Conservation (phyloP, 2,113 vertebrate genomes). For the Sebastes fasciatus region DNA sequence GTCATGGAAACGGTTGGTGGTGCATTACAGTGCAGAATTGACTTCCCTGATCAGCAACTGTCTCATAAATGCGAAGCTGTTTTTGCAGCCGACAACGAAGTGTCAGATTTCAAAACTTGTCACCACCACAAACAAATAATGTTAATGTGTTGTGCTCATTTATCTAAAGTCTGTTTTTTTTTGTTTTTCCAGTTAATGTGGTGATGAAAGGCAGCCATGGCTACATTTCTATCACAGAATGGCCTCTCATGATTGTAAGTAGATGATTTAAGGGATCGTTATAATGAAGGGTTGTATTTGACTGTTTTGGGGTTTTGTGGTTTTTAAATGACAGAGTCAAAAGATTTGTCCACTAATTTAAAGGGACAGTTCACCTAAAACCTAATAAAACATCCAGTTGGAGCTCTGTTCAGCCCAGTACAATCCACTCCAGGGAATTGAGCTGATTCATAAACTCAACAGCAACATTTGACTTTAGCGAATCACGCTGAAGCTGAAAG, state of each 20-base stretch:
- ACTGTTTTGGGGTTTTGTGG: not conserved
- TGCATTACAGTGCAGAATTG: not conserved
- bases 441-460: not conserved
- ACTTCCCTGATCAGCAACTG: not conserved
- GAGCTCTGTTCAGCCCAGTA: not conserved
- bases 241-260: constrained; percentile 94
- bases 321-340: not conserved
- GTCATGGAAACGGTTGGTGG: not conserved
- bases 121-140: not conserved
- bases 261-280: not conserved
- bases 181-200: constrained; percentile 83
- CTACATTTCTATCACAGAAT: constrained; percentile 91
- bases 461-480: not conserved
- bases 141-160: not conserved
- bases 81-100: not conserved
- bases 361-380: not conserved
- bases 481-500: not conserved
- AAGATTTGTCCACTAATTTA: not conserved
- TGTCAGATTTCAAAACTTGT: not conserved
- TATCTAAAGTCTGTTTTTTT: constrained; percentile 44
- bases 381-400: not conserved
- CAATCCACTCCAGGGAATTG: not conserved
- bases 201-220: constrained; percentile 89
- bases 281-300: not conserved
- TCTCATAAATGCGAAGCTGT: not conserved